Conservation (phyloP, 2,113 vertebrate genomes). For the Regulus satrapa region DNA sequence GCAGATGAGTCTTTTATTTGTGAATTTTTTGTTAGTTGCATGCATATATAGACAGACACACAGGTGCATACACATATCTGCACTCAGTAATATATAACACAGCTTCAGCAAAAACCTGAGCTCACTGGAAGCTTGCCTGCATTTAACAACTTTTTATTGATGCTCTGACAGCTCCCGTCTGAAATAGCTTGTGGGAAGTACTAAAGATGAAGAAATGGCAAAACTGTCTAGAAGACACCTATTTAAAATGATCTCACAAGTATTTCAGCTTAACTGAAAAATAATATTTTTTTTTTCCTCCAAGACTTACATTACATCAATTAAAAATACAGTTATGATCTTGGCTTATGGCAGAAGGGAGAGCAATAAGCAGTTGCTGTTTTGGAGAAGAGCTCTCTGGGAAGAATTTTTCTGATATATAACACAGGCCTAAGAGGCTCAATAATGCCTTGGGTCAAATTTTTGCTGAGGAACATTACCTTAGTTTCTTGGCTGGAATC, state of each 20-base stretch:
- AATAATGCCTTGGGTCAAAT: not conserved
- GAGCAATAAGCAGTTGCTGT: not conserved
- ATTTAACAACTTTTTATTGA: not conserved
- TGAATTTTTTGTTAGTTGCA: not conserved
- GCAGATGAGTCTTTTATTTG: not conserved
- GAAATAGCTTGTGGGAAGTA: not conserved
- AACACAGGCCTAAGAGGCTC: not conserved
- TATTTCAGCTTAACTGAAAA: not conserved
- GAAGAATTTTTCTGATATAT: not conserved
- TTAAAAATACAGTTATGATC: constrained; percentile 12
- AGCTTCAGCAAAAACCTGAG: not conserved
- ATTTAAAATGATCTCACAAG: not conserved
- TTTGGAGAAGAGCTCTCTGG: not conserved
- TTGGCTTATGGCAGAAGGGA: not conserved
- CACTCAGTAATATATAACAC: not conserved
- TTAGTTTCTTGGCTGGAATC: not conserved
- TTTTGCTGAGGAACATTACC: not conserved
- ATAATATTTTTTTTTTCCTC: not conserved
- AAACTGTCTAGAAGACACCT: not conserved
- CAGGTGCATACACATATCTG: not conserved
- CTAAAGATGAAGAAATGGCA: not conserved
- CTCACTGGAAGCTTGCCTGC: not conserved
- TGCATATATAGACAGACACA: not conserved
- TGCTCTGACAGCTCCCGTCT: not conserved
- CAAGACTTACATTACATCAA: not conserved